Percentiles rank a stretch among this genome's conserved stretches.
Conservation (phyloP, 2,888 invertebrate species). For the Drosophila macrothrix region DNA sequence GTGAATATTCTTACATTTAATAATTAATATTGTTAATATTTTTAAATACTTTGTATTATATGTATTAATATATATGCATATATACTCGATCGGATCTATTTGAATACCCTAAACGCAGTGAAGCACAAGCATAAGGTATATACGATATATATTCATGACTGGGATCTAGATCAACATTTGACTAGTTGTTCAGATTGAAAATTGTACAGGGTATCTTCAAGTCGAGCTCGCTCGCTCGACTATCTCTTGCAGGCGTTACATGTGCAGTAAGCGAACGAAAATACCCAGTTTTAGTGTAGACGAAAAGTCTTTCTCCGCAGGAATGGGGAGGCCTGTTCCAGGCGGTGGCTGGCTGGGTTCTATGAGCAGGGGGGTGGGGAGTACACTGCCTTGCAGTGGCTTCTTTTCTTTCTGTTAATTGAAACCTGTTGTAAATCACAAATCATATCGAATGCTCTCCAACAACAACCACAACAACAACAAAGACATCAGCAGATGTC, state of each 20-base stretch:
- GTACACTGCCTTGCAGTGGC: constrained; percentile 23
- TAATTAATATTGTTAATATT: not conserved
- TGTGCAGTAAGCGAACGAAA: not conserved
- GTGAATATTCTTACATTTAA: not conserved
- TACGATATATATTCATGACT: not conserved
- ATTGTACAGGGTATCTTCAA: not conserved
- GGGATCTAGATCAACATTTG: not conserved
- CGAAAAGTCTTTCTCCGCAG: not conserved
- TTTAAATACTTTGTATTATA: not conserved
- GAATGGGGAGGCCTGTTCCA: not conserved
- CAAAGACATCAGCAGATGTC: constrained; percentile 60
- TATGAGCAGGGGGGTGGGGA: not conserved
- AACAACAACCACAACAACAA: constrained; percentile 34
- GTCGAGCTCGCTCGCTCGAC: not conserved
- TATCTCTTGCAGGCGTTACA: not conserved
- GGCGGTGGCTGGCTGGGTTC: not conserved
- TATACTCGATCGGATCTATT: not conserved
- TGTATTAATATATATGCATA: not conserved
- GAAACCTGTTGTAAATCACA: constrained; percentile 81
- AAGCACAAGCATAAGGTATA: not conserved
- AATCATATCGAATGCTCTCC: constrained; percentile 67
- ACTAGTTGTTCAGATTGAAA: no score
- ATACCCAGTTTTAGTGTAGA: not conserved
- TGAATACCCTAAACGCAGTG: not conserved
- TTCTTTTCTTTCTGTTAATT: constrained; percentile 66